Evolutionary conservation across 2,888 invertebrate genomes (phyloP).

Genomic region (Anoplius nigerrimus): DNA sequence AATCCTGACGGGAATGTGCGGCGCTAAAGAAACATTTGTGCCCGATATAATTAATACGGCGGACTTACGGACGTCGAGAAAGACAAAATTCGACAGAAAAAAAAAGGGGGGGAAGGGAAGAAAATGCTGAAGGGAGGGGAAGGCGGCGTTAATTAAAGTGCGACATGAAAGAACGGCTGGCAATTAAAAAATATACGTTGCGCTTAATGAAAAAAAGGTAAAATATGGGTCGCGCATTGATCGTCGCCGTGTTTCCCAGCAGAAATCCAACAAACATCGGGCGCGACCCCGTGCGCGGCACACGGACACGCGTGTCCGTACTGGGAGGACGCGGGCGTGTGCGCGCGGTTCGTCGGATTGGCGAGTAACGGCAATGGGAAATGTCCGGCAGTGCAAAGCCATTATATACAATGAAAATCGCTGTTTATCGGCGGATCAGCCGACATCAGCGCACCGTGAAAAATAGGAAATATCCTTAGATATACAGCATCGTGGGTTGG

Average conservation of each 20-base stretch:
- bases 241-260: not conserved
- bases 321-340: not conserved
- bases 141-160: slow-evolving; percentile 1
- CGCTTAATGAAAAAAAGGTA: not conserved
- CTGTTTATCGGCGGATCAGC: slow-evolving; percentile 42
- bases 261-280: not conserved
- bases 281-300: not conserved
- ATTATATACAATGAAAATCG: slow-evolving; percentile 45
- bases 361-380: slow-evolving; percentile 11
- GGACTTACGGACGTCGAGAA: not conserved
- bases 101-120: no score
- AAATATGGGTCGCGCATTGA: slow-evolving; percentile 4
- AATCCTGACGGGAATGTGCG: not conserved
- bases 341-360: slow-evolving; percentile 2
- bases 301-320: not conserved
- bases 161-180: not conserved
- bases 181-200: slow-evolving; percentile 2
- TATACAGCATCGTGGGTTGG: slow-evolving; percentile 22
- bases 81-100: slow-evolving; percentile 1
- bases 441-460: slow-evolving; percentile 31
- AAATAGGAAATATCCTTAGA: slow-evolving; percentile 20
- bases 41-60: not conserved
- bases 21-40: not conserved
- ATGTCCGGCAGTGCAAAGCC: slow-evolving; percentile 25
- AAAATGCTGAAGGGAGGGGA: not conserved